Conservation (phyloP, 2,797 vertebrate genomes). For the Rhinophrynus dorsalis region DNA sequence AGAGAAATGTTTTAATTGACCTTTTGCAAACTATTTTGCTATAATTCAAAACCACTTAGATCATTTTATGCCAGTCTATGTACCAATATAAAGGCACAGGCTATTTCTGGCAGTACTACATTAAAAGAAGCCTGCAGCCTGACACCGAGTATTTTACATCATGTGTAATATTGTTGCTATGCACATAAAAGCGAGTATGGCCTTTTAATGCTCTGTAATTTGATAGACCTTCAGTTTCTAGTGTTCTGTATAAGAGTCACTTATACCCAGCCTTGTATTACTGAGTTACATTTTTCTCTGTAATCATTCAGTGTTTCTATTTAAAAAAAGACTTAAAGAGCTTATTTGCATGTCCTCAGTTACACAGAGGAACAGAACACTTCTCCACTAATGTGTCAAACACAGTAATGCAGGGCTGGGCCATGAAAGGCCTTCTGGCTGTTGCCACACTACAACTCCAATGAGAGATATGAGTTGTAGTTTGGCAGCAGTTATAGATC, state of each 20-base stretch:
- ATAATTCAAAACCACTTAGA: not conserved
- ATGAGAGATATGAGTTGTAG: too few species aligned
- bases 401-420: too few species aligned
- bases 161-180: constrained; percentile 29
- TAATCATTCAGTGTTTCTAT: not conserved
- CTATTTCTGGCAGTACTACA: not conserved
- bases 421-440: too few species aligned
- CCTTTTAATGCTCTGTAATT: constrained; percentile 19
- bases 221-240: not conserved
- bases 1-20: too few species aligned
- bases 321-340: not conserved
- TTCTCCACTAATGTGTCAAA: too few species aligned
- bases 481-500: too few species aligned
- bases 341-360: not conserved
- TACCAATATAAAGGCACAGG: not conserved
- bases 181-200: constrained; percentile 19
- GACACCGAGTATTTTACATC: constrained; percentile 13
- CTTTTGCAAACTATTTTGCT: too few species aligned
- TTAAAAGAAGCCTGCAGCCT: constrained; percentile 5
- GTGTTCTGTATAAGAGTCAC: not conserved
- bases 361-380: not conserved
- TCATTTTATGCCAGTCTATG: not conserved
- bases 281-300: not conserved
- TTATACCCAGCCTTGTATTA: not conserved
- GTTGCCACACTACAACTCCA: too few species aligned